Evolutionary conservation across 2,888 invertebrate genomes (phyloP), one percentile per base, ranked within the genome.

Genomic region (Andrena minutula): DNA sequence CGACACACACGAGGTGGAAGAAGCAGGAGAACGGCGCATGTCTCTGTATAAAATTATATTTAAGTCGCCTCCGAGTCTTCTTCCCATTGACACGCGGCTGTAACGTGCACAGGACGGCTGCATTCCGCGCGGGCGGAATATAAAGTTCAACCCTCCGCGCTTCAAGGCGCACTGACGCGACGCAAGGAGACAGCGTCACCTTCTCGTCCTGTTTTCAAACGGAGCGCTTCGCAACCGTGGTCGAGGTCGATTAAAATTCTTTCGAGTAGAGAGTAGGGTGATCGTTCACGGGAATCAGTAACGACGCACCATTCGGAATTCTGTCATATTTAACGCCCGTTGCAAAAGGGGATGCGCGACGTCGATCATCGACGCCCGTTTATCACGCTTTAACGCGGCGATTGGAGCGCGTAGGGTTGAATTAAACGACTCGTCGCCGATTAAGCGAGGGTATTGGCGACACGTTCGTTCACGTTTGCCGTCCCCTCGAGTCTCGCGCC

Each of bases 401-500:
- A 58, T 74, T 1, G 79, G 20, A 47, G 51, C 78, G 51, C 66
- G 32, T 1, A 56, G 53, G 47, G 47, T 61, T 47, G 32, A 47
- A 66, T 63, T 23, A 68, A 28, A 53, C 65, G 66, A 78, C 75
- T 78, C 72, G 80, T 79, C 79, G 63, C 71, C 72, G 73, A 80
- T 80, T 65, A 75, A 85, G 41, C 72, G 79, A 79, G 86, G 83
- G 78, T 75, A 74, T 71, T 63, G 75, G 64, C 74, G 76, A 75
- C 77, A 47, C 63, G 79, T 72, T 75, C 78, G 77, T 76, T 77
- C 77, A 35, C 63, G 79, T 72, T 71, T 76, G 79, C 78, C 79
- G 78, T 79, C 80, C 79, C 77, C 82, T 77, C 84, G 82, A 79
- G 84, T 84, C 75, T 71, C 80, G 79, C 81, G 81, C 74, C 75